Base-by-base conservation (phyloP, 2,797 vertebrate genomes). In the Thunnus albacares region DNA sequence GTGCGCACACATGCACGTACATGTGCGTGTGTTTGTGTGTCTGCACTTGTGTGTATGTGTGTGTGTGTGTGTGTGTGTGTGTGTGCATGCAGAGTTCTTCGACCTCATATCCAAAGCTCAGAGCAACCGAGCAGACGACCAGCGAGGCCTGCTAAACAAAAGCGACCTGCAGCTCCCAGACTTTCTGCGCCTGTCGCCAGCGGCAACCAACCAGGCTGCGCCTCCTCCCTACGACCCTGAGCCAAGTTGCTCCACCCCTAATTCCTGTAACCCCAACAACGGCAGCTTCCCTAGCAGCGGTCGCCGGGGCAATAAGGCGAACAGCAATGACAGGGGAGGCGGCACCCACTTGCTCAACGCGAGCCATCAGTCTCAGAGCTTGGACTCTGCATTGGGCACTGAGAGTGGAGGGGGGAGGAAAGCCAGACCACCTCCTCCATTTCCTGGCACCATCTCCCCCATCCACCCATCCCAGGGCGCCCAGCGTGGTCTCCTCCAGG, bases 31-130 rank as follows among this genome's bases (percentile, higher is more conserved):
- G 56, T 68, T 69, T 52, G 64, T 59, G 45, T 80, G 22, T 80
- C 69, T 80, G 51, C 47, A 26, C 20, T 12, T 71, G 61, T 88
- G 75, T 81, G 52, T 24, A 30, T 30, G 3, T 90, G 20, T 17
- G 65, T 70, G 13, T 71, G 28, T 89, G 72, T 85, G 62, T 90
- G 67, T 73, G 75, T 71, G 52, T 89, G 75, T 71, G 52, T 79
- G 77, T 60, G 43, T 17, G 63, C 20, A 68, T 45, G 81, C 94
- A 99, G 98, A 99, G 89, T 99, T 99, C 97, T 99, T 99, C 96
- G 96, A 99, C 95, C 97, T 99, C 94, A 97, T 99, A 95, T 98
- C 97, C 96, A 99, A 98, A 96, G 98, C 98, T 94, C 98, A 99
- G 96, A 98, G 97, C 96, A 98, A 96, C 95, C 94, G 98, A 96